Percentiles rank a stretch among this genome's conserved stretches.
phyloP scores from a whole-genome alignment of 2,797 vertebrate species.

The Cossypha polioptera region DNA sequence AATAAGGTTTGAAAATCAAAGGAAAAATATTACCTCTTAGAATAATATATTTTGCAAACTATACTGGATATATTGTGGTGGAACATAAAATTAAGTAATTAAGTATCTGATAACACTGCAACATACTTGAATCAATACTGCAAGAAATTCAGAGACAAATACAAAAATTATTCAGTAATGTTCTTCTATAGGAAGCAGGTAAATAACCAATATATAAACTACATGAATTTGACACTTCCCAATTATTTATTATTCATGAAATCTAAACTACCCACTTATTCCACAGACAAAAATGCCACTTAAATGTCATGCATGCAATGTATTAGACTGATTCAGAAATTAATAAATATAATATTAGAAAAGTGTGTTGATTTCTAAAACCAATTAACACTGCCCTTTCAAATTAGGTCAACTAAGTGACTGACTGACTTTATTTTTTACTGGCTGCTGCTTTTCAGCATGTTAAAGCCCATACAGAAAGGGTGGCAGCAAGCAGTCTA shows the following conservation, averaged over 20 bases:
- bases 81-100: neutral
- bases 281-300: neutral
- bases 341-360: neutral
- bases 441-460: neutral
- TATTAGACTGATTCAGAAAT: neutral
- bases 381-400: neutral
- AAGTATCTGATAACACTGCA: neutral
- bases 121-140: neutral
- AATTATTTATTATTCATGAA: neutral
- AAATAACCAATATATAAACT: neutral
- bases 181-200: neutral
- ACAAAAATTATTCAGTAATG: neutral
- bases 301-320: slow-evolving; percentile 32
- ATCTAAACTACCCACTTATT: neutral
- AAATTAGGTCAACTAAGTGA: neutral
- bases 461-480: neutral
- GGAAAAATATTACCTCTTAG: neutral
- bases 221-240: neutral
- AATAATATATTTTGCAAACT: neutral
- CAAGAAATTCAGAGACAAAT: neutral
- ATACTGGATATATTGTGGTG: neutral
- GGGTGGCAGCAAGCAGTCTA: neutral
- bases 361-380: neutral
- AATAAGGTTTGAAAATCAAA: neutral
- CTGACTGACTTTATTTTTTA: neutral